Base-by-base conservation (phyloP, 2,888 invertebrate species). In the Cordilura impudica region DNA sequence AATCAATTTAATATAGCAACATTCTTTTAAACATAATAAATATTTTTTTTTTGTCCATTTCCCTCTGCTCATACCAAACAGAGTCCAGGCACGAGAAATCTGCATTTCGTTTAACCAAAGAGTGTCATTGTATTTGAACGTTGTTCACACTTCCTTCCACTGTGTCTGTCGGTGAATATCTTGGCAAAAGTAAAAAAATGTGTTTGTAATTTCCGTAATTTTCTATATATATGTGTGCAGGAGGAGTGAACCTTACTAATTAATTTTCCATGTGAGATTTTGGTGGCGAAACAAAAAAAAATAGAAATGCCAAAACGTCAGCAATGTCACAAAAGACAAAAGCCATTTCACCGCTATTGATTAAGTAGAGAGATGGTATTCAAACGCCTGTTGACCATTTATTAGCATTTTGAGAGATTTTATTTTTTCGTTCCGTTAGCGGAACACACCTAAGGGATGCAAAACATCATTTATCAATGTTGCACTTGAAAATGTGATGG, bases 371-470 rank as follows among this genome's bases (percentile, higher is more conserved):
- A 14, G 31, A 31, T 19, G 61, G 70, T 67, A 49, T 58, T 75
- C 35, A 54, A 75, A 72, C 71, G 79, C 79, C 79, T 75, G 75
- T 53, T 79, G 71, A 72, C 79, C 71, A 79, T 79, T 79, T 72
- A 75, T 79, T 72, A 69, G 72, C 75, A 75, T 75, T 72, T 75
- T 75, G 66, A 65, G 56, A 60, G 31, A 47, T 49, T 63, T 60
- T 49, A 31, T 51, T 23, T 26, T 12, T 51, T 21, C 6, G 51
- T 5, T 6, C 10, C 29, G 16, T 43, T 21, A 49, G 60, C 31
- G 35, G 35, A 23, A 10, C 47, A 73, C 19, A 49, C 16, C 43
- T 49, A 8, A 47, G 16, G 35, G 8, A n/a, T 43, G 63, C n/a
- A 29, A 26, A 43, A 43, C 26, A 16, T 63, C 63, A 63, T 63